phyloP scores from a whole-genome alignment of 2,797 vertebrate genomes.

The Melanotaenia boesemani region DNA sequence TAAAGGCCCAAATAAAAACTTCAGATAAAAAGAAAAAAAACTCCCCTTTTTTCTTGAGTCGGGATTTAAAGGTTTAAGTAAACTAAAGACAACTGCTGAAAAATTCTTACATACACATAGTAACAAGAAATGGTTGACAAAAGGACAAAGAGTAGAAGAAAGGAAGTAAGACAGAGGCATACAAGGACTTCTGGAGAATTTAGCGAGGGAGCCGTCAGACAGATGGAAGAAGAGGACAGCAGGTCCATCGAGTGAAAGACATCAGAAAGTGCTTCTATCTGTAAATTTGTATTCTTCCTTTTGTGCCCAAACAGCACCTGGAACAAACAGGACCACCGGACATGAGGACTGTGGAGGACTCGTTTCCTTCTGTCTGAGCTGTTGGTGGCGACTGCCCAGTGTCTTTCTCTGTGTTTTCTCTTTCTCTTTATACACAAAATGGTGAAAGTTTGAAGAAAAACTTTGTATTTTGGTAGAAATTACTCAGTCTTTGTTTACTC shows the following conservation, averaged over 20 bases:
- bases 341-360: background rate
- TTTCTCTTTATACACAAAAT: conserved; percentile 1
- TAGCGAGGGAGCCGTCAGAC: no score
- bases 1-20: no score
- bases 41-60: no score
- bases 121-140: no score
- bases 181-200: no score
- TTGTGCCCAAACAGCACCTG: background rate
- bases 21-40: no score
- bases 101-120: no score
- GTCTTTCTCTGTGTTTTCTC: conserved; percentile 7
- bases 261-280: conserved; percentile 15
- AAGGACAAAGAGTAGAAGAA: no score
- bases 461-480: background rate
- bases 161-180: no score
- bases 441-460: conserved; percentile 3
- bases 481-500: background rate
- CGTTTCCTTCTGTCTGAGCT: no score
- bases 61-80: no score
- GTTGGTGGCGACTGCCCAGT: conserved; percentile 23
- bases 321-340: conserved; percentile 2
- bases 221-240: background rate
- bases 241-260: conserved; percentile 20
- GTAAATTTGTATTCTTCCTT: background rate
- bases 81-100: no score